Conservation (phyloP, 2,797 vertebrate genomes). For the Cryptoblepharus egeriae region DNA sequence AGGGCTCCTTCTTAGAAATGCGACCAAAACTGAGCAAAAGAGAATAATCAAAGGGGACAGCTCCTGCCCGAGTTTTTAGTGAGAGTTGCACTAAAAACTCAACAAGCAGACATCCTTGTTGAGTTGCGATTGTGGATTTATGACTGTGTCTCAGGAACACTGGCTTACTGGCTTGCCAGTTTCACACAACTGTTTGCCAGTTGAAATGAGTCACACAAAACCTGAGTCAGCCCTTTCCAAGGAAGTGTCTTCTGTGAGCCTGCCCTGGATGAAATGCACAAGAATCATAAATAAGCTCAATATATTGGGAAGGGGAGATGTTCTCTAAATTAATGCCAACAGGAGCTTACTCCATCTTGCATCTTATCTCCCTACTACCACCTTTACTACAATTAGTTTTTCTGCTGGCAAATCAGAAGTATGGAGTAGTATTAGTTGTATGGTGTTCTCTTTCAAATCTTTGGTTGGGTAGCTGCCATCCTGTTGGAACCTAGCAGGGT, state of each 20-base stretch:
- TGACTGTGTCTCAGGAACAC: not conserved
- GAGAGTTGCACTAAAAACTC: too few species aligned
- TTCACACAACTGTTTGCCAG: too few species aligned
- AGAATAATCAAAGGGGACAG: not conserved
- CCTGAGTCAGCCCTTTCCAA: not conserved
- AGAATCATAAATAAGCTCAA: not conserved
- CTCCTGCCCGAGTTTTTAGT: too few species aligned
- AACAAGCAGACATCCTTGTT: not conserved
- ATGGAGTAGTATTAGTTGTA: too few species aligned
- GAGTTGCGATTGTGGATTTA: not conserved
- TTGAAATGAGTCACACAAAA: not conserved
- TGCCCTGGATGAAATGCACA: not conserved
- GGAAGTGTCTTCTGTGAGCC: not conserved
- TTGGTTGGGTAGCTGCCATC: too few species aligned
- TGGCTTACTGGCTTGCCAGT: not conserved
- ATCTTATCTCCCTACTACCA: not conserved
- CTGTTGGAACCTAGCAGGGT: not conserved
- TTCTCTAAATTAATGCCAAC: too few species aligned
- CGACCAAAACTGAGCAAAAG: not conserved
- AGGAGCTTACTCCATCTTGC: not conserved
- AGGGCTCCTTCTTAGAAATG: not conserved
- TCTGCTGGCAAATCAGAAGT: not conserved
- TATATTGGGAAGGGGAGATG: not conserved
- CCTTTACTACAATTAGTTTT: not conserved
- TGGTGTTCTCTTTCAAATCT: not conserved